Evolutionary conservation across 2,888 invertebrate species (phyloP), one percentile per base, ranked within the genome.

Genomic region (Spilarctia lutea): DNA sequence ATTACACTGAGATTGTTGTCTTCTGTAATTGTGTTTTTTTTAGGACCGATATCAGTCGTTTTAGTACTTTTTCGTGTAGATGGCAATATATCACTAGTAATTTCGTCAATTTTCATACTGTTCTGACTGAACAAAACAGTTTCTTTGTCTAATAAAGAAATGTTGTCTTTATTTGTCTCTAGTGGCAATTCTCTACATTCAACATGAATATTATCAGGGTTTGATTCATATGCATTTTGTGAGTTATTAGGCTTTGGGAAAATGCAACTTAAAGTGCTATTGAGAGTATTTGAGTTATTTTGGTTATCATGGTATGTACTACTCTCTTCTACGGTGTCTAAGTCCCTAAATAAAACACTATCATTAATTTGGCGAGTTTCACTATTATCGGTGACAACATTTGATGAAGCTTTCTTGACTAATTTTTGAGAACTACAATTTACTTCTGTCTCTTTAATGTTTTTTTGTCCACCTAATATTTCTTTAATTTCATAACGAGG

Each of bases 401-500:
- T 63, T 20, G 48, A 42, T 35, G 39, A 11, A 60, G 16, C 60
- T 39, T 52, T 42, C 6, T 20, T 27, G n/a, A 70, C 48, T 24
- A 27, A 42, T 63, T 42, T 30, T 6, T 71, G 42, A 63, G 63
- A 24, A 63, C 63, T 60, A 24, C 33, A 39, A 24, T 3, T 68
- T 48, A 45, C 16, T 13, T 60, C 45, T 33, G 52, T 33, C n/a
- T 30, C n/a, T 30, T 33, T 68, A 10, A n/a, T 70, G 6, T 42
- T 30, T 13, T 45, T 45, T 0, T 42, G 27, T 42, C 30, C 70
- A 11, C 45, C 65, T 73, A 79, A 69, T 73, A 84, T 84, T 79
- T 84, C 85, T 70, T 79, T 77, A 30, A 84, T 84, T 81, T 75
- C 79, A 48, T 84, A 83, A 52, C 27, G 48, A 30, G 79, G 74